Conservation (phyloP, 2,113 vertebrate genomes). For the Fulica atra region DNA sequence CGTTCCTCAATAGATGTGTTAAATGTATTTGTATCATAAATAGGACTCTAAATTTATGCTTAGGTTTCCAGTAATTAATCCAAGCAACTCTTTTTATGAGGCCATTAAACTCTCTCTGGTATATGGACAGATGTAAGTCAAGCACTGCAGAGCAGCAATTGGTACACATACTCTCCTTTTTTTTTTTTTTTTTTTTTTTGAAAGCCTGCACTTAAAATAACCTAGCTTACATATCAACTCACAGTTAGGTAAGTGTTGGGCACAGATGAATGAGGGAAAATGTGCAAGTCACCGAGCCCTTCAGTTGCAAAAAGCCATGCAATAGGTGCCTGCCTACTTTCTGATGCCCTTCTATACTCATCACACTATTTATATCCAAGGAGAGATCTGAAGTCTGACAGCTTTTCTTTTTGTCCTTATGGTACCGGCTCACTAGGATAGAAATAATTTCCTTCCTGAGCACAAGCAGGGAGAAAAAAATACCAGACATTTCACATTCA, state of each 20-base stretch:
- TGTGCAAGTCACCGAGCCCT: constrained; percentile 1
- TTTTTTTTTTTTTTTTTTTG: background rate
- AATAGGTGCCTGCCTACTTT: background rate
- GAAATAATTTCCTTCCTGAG: background rate
- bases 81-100: background rate
- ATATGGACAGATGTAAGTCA: background rate
- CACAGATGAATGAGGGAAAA: background rate
- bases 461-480: background rate
- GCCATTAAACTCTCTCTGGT: background rate
- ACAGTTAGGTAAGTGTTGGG: background rate
- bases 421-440: background rate
- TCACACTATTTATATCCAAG: background rate
- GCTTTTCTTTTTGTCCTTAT: background rate
- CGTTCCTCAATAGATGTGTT: background rate
- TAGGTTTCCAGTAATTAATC: background rate
- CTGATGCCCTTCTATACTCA: background rate
- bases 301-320: background rate
- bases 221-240: background rate
- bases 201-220: background rate
- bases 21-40: background rate
- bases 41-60: background rate
- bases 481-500: background rate
- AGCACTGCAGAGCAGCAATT: background rate
- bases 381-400: background rate
- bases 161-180: background rate